A percentile compares a stretch with the other conserved stretches of the same genome.
phyloP scores from a whole-genome alignment of 2,888 invertebrate species.

The Netelia inedita region DNA sequence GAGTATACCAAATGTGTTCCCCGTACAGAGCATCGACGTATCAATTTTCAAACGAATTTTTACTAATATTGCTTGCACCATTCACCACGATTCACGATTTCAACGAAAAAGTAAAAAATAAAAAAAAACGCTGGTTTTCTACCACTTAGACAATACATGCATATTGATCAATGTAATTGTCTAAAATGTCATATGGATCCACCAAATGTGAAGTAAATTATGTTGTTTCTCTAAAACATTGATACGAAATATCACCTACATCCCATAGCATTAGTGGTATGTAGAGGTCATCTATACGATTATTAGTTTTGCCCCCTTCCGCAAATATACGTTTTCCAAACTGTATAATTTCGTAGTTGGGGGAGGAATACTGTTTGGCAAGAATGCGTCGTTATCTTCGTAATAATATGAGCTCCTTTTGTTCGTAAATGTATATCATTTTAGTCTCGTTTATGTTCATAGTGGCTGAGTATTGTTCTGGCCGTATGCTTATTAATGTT shows the following conservation, averaged over 20 bases:
- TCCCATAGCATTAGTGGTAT: conserved; percentile 51
- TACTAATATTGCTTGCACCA: conserved; percentile 21
- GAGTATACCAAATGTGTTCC: conserved; percentile 51
- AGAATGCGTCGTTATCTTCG: conserved; percentile 3
- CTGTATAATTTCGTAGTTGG: conserved; percentile 56
- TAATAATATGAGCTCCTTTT: neutral
- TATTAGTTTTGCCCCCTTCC: conserved; percentile 19
- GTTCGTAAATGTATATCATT: conserved; percentile 27
- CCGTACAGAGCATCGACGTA: neutral
- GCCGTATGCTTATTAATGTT: conserved; percentile 46
- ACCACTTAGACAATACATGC: conserved; percentile 43
- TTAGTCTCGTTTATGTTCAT: conserved; percentile 34
- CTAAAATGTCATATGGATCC: conserved; percentile 58
- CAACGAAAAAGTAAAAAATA: neutral
- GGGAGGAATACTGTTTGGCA: conserved; percentile 20
- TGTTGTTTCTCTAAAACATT: conserved; percentile 47
- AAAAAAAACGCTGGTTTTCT: conserved; percentile 38
- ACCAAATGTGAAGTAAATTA: conserved; percentile 60
- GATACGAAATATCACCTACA: conserved; percentile 42
- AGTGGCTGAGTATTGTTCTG: conserved; percentile 57
- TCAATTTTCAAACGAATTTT: conserved; percentile 13
- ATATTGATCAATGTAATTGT: conserved; percentile 63
- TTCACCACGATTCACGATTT: conserved; percentile 16
- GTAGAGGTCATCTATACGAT: conserved; percentile 31
- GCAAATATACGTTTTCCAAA: neutral